phyloP scores from a whole-genome alignment of 2,797 vertebrate species.

The Tarsius wallacei region DNA sequence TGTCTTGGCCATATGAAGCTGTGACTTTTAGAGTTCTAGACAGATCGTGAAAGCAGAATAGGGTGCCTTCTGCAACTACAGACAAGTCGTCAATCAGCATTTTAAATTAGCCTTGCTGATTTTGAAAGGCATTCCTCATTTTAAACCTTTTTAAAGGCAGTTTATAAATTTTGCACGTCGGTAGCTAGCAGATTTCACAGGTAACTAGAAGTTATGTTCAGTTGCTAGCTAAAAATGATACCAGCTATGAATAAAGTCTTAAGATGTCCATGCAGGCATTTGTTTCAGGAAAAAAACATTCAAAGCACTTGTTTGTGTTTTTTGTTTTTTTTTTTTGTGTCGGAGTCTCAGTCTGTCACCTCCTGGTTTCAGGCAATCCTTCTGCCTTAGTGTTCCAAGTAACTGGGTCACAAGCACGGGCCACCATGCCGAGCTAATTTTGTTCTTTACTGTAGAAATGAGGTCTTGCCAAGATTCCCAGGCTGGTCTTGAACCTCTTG shows the following conservation, averaged over 20 bases:
- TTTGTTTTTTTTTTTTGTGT: neutral
- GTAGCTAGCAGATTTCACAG: neutral
- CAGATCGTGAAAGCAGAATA: neutral
- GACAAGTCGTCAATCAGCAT: neutral
- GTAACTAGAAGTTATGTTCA: neutral
- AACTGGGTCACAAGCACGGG: no score
- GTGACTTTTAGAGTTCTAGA: neutral
- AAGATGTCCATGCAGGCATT: constrained; percentile 17
- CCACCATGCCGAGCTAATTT: no score
- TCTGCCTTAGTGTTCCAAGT: no score
- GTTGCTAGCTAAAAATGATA: neutral
- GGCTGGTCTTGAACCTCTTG: no score
- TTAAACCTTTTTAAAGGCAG: constrained; percentile 36
- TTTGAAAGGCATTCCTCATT: constrained; percentile 26
- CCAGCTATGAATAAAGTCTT: neutral
- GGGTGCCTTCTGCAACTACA: neutral
- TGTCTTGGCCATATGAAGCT: neutral
- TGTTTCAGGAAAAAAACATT: constrained; percentile 11
- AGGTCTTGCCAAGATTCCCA: no score
- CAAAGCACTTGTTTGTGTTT: neutral
- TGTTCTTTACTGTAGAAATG: no score
- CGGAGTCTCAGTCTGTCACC: no score
- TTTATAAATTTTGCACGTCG: neutral
- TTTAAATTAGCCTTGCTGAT: constrained; percentile 32
- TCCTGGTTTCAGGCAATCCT: no score